Evolutionary conservation across 64 coral and sea anemone genomes (phyloP).

Genomic region (Dendrophyllia cribrosa): DNA sequence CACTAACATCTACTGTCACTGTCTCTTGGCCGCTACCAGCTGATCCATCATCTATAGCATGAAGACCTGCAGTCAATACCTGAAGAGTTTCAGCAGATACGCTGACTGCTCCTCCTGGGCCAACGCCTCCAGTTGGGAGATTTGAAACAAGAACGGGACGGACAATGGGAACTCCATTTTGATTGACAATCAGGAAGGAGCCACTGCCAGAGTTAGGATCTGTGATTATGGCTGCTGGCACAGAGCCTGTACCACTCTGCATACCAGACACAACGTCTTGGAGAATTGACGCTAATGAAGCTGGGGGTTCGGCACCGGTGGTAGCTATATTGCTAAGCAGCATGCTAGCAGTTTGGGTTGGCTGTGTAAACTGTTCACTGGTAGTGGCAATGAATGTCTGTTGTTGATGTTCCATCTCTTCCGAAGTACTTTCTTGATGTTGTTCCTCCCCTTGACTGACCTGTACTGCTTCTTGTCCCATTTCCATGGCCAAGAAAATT

Average conservation of each 20-base stretch:
- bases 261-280: constrained; percentile 97
- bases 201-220: constrained; percentile 94
- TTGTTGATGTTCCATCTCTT: constrained; percentile 64
- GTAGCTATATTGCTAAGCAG: constrained; percentile 76
- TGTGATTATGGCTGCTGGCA: constrained; percentile 93
- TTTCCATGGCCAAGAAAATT: constrained; percentile 95
- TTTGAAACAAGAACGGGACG: constrained; percentile 95
- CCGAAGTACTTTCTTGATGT: constrained; percentile 64
- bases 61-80: constrained; percentile 68
- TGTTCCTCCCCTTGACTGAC: constrained; percentile 57
- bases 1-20: constrained; percentile 67
- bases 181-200: constrained; percentile 94
- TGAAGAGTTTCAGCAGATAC: constrained; percentile 78
- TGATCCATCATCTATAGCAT: constrained; percentile 63
- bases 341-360: constrained; percentile 55
- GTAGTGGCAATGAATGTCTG: constrained; percentile 46
- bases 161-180: constrained; percentile 94
- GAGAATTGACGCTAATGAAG: constrained; percentile 83
- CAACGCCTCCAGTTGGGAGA: constrained; percentile 68
- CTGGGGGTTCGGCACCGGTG: constrained; percentile 65
- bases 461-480: constrained; percentile 83
- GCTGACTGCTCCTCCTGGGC: constrained; percentile 49
- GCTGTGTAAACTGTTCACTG: constrained; percentile 68
- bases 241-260: constrained; percentile 83
- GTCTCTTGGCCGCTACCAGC: constrained; percentile 47